phyloP scores from a whole-genome alignment of 2,797 vertebrate species.

The Xenentodon cancila region DNA sequence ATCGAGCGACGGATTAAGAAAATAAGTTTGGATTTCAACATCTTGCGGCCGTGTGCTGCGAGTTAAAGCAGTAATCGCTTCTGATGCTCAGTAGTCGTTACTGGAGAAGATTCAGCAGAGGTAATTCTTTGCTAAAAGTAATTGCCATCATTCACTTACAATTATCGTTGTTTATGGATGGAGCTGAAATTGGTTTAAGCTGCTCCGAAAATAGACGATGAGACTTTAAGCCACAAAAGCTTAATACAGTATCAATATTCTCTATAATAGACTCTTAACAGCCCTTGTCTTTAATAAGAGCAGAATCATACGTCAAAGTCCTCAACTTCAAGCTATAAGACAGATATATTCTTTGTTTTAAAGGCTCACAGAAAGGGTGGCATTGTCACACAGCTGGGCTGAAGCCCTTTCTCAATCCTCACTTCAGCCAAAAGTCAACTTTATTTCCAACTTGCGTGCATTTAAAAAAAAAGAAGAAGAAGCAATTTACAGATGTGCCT shows the following conservation, averaged over 20 bases:
- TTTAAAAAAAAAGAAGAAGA: constrained; percentile 38
- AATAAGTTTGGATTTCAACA: constrained; percentile 38
- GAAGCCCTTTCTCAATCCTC: background rate
- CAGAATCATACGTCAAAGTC: no score
- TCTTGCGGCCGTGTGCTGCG: constrained; percentile 6
- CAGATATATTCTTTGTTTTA: no score
- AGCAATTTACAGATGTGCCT: constrained; percentile 32
- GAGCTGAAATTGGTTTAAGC: constrained; percentile 49
- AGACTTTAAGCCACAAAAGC: constrained; percentile 10
- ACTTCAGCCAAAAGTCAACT: constrained; percentile 13
- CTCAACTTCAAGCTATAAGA: no score
- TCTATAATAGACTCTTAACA: background rate
- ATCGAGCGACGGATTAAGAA: constrained; percentile 34
- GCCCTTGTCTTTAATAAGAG: background rate
- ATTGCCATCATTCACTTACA: constrained; percentile 68
- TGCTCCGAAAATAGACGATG: no score
- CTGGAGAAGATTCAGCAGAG: constrained; percentile 30
- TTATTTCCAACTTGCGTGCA: constrained; percentile 56
- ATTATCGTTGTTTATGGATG: constrained; percentile 47
- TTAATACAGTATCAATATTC: background rate
- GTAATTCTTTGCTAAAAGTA: constrained; percentile 60
- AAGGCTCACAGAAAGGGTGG: background rate
- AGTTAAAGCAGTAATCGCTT: constrained; percentile 26
- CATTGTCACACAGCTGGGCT: no score
- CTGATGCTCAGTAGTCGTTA: constrained; percentile 23